Base-by-base conservation (phyloP, 1,140 invertebrate genomes). In the Megalonaias nervosa region DNA sequence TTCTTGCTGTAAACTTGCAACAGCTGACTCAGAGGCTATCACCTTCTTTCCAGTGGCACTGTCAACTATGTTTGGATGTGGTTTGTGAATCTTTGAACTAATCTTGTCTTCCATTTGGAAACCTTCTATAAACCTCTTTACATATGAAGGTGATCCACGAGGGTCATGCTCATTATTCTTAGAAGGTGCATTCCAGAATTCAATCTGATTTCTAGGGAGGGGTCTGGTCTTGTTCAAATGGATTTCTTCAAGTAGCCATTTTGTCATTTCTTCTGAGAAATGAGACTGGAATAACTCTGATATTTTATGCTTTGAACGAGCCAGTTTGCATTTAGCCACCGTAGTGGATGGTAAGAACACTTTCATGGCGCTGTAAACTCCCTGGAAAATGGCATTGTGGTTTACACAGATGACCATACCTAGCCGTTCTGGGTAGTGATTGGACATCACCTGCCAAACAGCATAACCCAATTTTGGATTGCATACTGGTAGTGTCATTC, bases 341-440 rank as follows among this genome's bases (percentile, higher is more conserved):
- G 89, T 90, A 64, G 85, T 83, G 21, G 82, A 81, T 14, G 87
- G 84, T 16, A 91, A 71, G 57, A 90, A 87, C 17, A 85, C 79
- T 81, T 89, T 89, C 17, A 90, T 84, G 12, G 88, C 89, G 71
- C 86, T 85, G 88, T 88, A 91, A 16, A 91, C 85, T 2, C 85
- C 86, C 17, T 90, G 90, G 66, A 91, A 91, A 4, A 91, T 58
- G 1, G 85, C 71, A 61, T 81, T 89, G 79, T 89, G 88, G 74
- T 90, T 90, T 4, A 91, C 67, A 79, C 86, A 88, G 38, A 90
- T 84, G 59, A 88, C 87, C 61, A 85, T 59, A 1, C 89, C 90
- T 2, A 91, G 85, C 4, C 87, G 79, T 81, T 91, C 90, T 21
- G 90, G 90, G 73, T 91, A 91, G 74, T 88, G 88, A 67, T 86